These are phyloP conservation scores for Pangasius djambal DNA, from an alignment of 2,797 vertebrate species.

Conservation along the genomic window DNA sequence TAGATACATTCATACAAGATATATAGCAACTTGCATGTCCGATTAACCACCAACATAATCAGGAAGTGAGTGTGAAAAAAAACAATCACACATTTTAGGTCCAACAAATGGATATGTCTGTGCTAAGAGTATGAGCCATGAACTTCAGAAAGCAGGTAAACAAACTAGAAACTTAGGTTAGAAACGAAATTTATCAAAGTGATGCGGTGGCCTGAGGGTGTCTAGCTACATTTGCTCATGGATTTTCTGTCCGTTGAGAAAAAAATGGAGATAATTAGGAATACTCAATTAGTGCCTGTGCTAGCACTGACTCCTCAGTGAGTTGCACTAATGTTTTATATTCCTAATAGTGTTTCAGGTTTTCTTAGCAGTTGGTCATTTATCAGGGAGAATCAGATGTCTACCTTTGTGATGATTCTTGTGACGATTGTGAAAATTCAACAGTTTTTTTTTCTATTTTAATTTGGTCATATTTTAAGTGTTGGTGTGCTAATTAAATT, in stretches of 20 bases:
- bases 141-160: conserved; percentile 10
- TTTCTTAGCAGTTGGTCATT: background rate
- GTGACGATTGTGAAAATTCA: background rate
- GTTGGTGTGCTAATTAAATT: background rate
- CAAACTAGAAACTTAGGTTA: background rate
- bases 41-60: background rate
- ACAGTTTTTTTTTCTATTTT: background rate
- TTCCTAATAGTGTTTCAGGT: background rate
- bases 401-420: background rate
- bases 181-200: conserved; percentile 7
- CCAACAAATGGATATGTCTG: background rate
- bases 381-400: background rate
- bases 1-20: background rate
- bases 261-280: conserved; percentile 25
- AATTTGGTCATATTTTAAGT: background rate
- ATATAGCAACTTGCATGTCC: background rate
- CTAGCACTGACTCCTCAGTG: conserved; percentile 7
- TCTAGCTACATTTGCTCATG: conserved; percentile 24
- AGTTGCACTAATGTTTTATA: background rate
- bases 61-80: background rate
- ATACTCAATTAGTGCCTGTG: conserved; percentile 10
- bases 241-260: conserved; percentile 10
- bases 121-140: background rate
- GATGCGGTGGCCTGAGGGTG: background rate
- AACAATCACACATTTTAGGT: background rate